These are phyloP conservation scores for Oncorhynchus tshawytscha DNA, from an alignment of 2,113 vertebrate genomes.

Conservation along the genomic window DNA sequence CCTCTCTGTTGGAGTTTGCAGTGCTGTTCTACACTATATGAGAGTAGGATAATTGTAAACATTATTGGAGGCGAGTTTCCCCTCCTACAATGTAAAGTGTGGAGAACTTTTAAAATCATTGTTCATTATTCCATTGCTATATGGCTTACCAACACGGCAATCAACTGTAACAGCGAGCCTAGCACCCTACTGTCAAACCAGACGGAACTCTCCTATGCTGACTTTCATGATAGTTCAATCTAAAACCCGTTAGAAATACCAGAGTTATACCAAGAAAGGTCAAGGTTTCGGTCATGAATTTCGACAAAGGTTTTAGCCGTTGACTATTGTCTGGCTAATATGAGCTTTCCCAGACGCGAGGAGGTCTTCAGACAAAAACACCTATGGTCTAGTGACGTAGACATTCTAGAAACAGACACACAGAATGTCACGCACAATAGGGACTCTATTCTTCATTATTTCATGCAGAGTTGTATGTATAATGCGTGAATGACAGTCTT, in stretches of 20 bases:
- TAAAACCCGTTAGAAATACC: not conserved
- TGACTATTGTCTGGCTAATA: not conserved
- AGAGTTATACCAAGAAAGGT: not conserved
- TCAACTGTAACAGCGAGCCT: too few species aligned
- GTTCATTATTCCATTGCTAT: too few species aligned
- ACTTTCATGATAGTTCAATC: not conserved
- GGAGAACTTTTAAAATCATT: too few species aligned
- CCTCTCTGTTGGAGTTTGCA: slow-evolving; percentile 13
- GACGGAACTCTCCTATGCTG: not conserved
- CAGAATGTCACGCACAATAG: not conserved
- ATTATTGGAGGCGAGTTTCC: too few species aligned
- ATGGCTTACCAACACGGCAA: too few species aligned
- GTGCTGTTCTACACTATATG: not conserved
- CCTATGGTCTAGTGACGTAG: not conserved
- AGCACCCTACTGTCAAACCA: not conserved
- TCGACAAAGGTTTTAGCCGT: not conserved
- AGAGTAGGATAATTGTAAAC: too few species aligned
- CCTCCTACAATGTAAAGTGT: too few species aligned
- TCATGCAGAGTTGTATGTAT: not conserved
- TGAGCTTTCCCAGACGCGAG: not conserved
- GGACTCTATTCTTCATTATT: not conserved
- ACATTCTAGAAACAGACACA: not conserved
- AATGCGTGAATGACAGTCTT: not conserved
- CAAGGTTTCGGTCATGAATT: not conserved
- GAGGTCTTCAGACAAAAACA: slow-evolving; percentile 13